Conservation (phyloP, 2,113 vertebrate genomes). For the Uropsilus gracilis region DNA sequence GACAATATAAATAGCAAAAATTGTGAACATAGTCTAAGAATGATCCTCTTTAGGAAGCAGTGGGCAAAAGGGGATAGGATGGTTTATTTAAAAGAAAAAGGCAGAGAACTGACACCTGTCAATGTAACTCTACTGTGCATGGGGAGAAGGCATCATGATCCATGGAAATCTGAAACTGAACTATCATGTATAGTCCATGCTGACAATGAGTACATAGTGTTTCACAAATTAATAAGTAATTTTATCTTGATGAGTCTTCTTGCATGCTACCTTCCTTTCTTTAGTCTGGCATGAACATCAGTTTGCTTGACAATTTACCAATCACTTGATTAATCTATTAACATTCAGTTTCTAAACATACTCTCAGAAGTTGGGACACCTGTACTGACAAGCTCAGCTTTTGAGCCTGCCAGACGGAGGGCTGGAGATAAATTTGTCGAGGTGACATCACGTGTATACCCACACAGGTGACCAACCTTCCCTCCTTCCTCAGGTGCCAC, state of each 20-base stretch:
- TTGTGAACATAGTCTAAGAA: not conserved
- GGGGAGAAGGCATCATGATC: not conserved
- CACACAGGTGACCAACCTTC: not conserved
- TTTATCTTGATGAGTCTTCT: not conserved
- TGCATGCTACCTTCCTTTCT: slow-evolving; percentile 6
- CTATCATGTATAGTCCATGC: too few species aligned
- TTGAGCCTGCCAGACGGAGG: not conserved
- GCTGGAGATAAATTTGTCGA: not conserved
- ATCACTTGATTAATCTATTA: slow-evolving; percentile 40
- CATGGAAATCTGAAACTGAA: not conserved
- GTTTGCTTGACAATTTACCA: not conserved
- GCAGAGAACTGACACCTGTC: not conserved
- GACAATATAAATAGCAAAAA: not conserved
- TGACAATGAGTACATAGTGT: fast-evolving
- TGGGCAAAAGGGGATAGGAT: not conserved
- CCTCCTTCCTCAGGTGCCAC: not conserved
- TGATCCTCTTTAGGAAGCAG: not conserved
- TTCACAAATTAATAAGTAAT: not conserved
- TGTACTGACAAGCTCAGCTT: not conserved
- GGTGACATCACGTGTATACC: not conserved
- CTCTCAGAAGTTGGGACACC: not conserved
- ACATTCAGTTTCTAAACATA: not conserved
- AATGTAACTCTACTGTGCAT: not conserved
- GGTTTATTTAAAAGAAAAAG: slow-evolving; percentile 24
- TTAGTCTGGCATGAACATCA: slow-evolving; percentile 23